phyloP scores from a whole-genome alignment of 2,113 vertebrate genomes.

The Aegithalos caudatus region DNA sequence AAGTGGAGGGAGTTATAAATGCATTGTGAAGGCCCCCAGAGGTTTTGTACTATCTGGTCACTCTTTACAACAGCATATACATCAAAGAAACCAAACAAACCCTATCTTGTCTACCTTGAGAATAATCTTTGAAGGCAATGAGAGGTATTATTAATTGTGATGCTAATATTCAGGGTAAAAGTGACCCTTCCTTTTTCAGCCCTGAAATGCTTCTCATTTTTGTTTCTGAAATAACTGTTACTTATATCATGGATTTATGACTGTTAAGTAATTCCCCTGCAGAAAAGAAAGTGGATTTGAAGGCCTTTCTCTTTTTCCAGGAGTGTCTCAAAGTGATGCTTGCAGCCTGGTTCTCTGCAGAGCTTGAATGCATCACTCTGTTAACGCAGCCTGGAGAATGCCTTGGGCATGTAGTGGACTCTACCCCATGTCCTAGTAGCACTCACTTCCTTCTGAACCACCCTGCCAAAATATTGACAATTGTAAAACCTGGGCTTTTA shows the following conservation, averaged over 20 bases:
- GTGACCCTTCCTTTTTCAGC: neutral
- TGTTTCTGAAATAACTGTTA: neutral
- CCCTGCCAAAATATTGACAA: neutral
- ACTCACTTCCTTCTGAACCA: fast-evolving
- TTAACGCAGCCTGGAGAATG: neutral
- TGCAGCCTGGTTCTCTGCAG: neutral
- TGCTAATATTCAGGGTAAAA: neutral
- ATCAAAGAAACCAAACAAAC: neutral
- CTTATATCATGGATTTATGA: neutral
- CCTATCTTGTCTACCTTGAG: neutral
- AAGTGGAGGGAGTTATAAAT: neutral
- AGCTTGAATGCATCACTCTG: neutral
- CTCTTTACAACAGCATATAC: neutral
- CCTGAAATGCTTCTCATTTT: neutral
- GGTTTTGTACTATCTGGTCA: neutral
- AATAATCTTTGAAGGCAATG: neutral
- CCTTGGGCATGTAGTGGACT: fast-evolving
- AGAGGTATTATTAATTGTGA: neutral
- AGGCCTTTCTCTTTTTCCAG: neutral
- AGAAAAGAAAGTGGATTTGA: neutral
- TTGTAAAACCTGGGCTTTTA: neutral
- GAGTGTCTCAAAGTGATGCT: neutral
- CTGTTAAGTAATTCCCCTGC: neutral
- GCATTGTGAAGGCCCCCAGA: neutral
- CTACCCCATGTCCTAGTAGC: neutral